Conservation (phyloP, 1,140 invertebrate species). For the Lethrus apterus region DNA sequence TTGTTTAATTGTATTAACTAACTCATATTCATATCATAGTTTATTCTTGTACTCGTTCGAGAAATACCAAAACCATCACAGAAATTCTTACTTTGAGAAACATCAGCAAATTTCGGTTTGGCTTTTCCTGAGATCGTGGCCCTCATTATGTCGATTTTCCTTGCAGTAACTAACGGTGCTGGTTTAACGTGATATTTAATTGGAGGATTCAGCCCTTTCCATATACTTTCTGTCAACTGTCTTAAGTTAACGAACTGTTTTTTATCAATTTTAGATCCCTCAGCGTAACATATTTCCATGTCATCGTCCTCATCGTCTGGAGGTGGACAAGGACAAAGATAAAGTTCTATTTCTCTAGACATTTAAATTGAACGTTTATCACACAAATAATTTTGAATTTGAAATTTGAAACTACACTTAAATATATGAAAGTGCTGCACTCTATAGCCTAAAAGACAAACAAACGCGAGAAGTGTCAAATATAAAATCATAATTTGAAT, state of each 20-base stretch:
- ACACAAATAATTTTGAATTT: constrained; percentile 7
- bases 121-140: constrained; percentile 8
- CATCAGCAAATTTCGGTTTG: background rate
- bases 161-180: constrained; percentile 9
- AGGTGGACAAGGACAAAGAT: too few relatives aligned
- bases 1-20: background rate
- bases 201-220: constrained; percentile 9
- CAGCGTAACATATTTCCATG: constrained; percentile 1
- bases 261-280: constrained; percentile 1
- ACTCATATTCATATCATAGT: background rate
- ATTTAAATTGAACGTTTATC: too few relatives aligned
- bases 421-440: background rate
- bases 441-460: constrained; percentile 5
- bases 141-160: constrained; percentile 15
- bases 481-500: too few relatives aligned
- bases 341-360: too few relatives aligned
- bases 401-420: background rate
- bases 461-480: constrained; percentile 1
- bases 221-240: constrained; percentile 4
- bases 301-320: background rate
- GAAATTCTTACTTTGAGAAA: background rate
- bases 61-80: constrained; percentile 3
- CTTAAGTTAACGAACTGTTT: too few relatives aligned
- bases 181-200: background rate
- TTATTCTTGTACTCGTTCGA: constrained; percentile 6